Evolutionary conservation across 2,888 invertebrate genomes (phyloP), one percentile per base, ranked within the genome.

Genomic region (Heliconius hortense): DNA sequence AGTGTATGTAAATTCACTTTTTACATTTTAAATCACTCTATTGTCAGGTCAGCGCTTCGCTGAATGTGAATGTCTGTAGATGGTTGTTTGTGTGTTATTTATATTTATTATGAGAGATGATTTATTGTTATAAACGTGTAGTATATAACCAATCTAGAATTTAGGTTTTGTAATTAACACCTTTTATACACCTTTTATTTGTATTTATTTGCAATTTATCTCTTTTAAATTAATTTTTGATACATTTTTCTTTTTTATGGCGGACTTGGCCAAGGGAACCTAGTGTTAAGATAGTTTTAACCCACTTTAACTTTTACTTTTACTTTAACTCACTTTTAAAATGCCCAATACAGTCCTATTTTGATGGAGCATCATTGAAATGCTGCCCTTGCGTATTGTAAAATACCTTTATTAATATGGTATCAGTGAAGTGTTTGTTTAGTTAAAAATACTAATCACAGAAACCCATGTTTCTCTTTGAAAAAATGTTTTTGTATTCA

Each of bases 21-120:
- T 43, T 66, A 43, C 66, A 66, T 66, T 66, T 66, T 66, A 66
- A 66, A 66, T 66, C 39, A 66, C 66, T 43, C 66, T 24, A 66
- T 66, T 66, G 39, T 66, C 39, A 63, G 66, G 66, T 66, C 39
- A 24, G 24, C 24, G 39, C 24, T 24, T 39, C 39, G 15, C 35
- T 24, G 39, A 66, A 66, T 39, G 35, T 64, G 39, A 43, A 66
- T 18, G 10, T 63, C 60, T 60, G 26, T 60, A 5, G 26, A 7
- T 26, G 24, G 26, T 24, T 26, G 60, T 60, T 60, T 60, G 15
- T 1, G 8, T 8, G 60, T 15, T 60, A 26, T 60, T 60, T 60
- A 60, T 24, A 26, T 13, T 26, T 60, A 26, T 24, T 24, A 60
- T 26, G 15, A 26, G 4, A 26, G 2, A 7, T 26, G 26, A 26